Evolutionary conservation across 1,140 invertebrate species (phyloP), one percentile per base, ranked within the genome.

Genomic region (Belonocnema kinseyi): DNA sequence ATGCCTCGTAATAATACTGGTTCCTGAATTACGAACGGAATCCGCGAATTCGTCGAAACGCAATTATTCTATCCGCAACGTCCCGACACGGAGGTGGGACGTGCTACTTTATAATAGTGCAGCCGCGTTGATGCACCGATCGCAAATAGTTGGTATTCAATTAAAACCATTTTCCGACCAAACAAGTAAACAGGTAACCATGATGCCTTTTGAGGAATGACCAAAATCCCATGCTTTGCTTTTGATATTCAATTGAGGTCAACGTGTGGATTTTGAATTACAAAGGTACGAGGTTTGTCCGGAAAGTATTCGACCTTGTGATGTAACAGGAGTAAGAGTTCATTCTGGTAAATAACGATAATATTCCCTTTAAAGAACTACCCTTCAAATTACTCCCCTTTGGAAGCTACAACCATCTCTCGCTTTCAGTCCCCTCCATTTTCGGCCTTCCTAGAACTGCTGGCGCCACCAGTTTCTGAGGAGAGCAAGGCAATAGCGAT

Each of bases 1-100:
- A 66, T 66, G 61, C 61, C 26, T 66, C 61, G 13, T 66, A 66
- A 66, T 66, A 66, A 66, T 66, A 66, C 13, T 66, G 40, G 61
- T 66, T 66, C 58, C 58, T 66, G 58, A 66, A 66, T 66, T 40
- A 46, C 61, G 61, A 66, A 66, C 61, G 61, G 61, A 66, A 66
- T 66, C 61, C 61, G 61, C 61, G 61, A 66, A 66, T 66, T 33
- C 61, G 40, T 66, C 61, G 61, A 40, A 66, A n/a, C 61, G 61
- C 61, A 66, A 66, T 66, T 66, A 66, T 66, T 66, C 61, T 66
- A 66, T 66, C 61, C 61, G 26, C 61, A 66, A 40, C 21, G 61
- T 40, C 61, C 61, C 14, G 14, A 66, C 21, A 40, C 61, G 61
- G 40, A 66, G 61, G 61, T 26, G n/a, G 40, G 4, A 33, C 61